phyloP scores from a whole-genome alignment of 2,888 invertebrate species.

The Girardia tigrina region DNA sequence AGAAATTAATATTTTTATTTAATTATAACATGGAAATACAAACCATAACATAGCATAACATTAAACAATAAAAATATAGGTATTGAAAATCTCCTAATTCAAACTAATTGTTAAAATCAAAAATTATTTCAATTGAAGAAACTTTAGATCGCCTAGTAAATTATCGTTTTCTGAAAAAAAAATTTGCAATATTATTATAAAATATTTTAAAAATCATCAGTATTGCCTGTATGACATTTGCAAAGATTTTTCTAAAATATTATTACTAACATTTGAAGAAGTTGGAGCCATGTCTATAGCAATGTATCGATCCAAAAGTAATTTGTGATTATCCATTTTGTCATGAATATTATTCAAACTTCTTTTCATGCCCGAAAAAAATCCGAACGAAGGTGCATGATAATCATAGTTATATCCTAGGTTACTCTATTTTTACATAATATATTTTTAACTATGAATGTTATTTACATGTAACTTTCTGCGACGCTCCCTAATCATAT shows the following conservation, averaged over 20 bases:
- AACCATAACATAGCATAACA: too few species aligned
- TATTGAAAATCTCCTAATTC: too few species aligned
- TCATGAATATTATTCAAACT: neutral
- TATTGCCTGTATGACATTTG: neutral
- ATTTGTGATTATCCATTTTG: neutral
- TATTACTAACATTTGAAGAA: neutral
- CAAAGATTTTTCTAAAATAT: neutral
- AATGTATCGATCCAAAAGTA: conserved; percentile 3
- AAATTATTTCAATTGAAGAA: too few species aligned
- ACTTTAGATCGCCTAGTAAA: too few species aligned
- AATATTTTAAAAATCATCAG: too few species aligned
- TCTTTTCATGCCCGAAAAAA: neutral
- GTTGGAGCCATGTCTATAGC: neutral
- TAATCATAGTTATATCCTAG: neutral
- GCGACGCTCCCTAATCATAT: neutral
- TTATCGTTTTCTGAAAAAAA: too few species aligned
- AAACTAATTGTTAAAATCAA: too few species aligned
- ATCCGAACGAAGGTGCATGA: neutral
- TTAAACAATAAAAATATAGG: too few species aligned
- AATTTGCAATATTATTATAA: too few species aligned
- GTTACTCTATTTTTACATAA: neutral
- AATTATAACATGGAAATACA: too few species aligned
- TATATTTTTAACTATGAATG: neutral
- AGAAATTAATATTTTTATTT: too few species aligned
- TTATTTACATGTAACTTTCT: neutral